Conservation (phyloP, 2,888 invertebrate species). For the Nematopogon swammerdamellus region DNA sequence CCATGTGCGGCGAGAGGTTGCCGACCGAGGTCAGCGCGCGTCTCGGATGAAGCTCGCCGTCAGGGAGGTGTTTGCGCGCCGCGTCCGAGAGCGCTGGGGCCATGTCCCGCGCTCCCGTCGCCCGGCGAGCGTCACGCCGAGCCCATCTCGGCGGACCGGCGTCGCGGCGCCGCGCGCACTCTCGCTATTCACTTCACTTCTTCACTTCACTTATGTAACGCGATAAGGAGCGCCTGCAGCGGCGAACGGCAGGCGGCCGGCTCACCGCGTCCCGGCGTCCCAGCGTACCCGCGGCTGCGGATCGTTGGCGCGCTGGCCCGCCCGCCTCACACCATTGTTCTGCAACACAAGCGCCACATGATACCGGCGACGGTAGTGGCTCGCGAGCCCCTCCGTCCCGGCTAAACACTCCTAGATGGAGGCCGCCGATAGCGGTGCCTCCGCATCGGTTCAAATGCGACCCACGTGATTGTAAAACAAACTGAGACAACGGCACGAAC, state of each 20-base stretch:
- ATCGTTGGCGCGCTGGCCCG: neutral
- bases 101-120: slow-evolving; percentile 74
- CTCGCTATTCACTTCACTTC: too few relatives aligned
- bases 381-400: neutral
- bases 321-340: slow-evolving; percentile 7
- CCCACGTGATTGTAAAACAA: slow-evolving; percentile 53
- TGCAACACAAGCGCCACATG: slow-evolving; percentile 5
- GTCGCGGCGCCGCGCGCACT: slow-evolving; percentile 26
- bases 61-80: slow-evolving; percentile 32
- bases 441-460: slow-evolving; percentile 37
- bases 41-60: slow-evolving; percentile 24
- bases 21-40: slow-evolving; percentile 51
- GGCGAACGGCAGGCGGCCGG: slow-evolving; percentile 19
- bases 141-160: slow-evolving; percentile 40
- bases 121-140: slow-evolving; percentile 43
- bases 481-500: slow-evolving; percentile 24
- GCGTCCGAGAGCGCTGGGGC: slow-evolving; percentile 90
- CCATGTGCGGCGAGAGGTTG: slow-evolving; percentile 53
- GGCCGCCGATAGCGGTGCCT: neutral
- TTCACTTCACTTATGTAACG: slow-evolving; percentile 1
- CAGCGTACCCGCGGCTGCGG: neutral
- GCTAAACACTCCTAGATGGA: neutral
- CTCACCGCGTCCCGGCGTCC: slow-evolving; percentile 23
- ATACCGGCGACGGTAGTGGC: neutral
- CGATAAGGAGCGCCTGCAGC: slow-evolving; percentile 15